phyloP scores from a whole-genome alignment of 2,113 vertebrate genomes.

The human (Homo sapiens) region DNA sequence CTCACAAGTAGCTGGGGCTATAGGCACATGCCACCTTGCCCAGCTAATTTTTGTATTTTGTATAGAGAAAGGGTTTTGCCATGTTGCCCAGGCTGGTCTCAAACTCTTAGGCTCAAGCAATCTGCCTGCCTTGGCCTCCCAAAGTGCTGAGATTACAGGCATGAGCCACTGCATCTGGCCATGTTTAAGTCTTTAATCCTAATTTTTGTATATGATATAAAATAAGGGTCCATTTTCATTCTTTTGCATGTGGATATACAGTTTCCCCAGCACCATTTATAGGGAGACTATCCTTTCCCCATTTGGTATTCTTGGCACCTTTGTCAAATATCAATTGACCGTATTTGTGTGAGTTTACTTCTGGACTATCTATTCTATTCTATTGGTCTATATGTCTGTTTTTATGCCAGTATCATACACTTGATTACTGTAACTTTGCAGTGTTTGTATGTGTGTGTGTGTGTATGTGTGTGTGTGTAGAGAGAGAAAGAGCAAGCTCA shows the following conservation, averaged over 20 bases:
- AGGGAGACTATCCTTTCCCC: background rate
- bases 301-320: background rate
- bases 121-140: too few species aligned
- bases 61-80: too few species aligned
- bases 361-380: too few species aligned
- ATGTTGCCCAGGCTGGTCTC: too few species aligned
- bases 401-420: background rate
- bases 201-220: background rate
- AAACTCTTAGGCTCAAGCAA: too few species aligned
- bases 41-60: too few species aligned
- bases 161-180: too few species aligned
- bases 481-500: too few species aligned
- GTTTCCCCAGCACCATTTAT: background rate
- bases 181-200: background rate
- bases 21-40: too few species aligned
- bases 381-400: background rate
- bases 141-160: too few species aligned
- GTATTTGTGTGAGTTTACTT: background rate
- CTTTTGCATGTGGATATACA: background rate
- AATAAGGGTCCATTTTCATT: background rate
- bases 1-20: too few species aligned
- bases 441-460: background rate
- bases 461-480: too few species aligned
- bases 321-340: background rate
- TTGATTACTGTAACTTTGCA: background rate